Base-by-base conservation (phyloP, 2,113 vertebrate genomes). In the Poeciliopsis retropinna region DNA sequence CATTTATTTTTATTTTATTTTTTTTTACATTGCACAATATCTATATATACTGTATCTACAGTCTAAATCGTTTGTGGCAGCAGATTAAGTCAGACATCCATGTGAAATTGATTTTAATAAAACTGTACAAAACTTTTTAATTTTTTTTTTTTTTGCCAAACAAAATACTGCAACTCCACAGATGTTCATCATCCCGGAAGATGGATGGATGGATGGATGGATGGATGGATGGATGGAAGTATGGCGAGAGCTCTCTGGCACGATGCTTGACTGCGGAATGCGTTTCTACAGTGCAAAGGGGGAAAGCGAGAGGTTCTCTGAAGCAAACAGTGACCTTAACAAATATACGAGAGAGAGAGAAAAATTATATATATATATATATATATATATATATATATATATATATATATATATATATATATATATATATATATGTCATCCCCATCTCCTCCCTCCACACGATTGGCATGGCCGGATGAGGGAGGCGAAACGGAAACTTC, bases 21-120 rank as follows among this genome's bases (percentile, higher is more conserved):
- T 51, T 25, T 57, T 57, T 91, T 90, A 69, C 93, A 88, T 88
- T 83, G 92, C 82, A 93, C 93, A 92, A 77, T 92, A 94, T 95
- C 89, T 94, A 91, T 91, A 80, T 94, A 92, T 91, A 85, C 39
- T 85, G 85, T 91, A 90, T 94, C 91, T 95, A 95, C 92, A 94
- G 89, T 94, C 92, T 94, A 88, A 94, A 95, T 89, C 93, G 88
- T 93, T 92, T 93, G 91, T 93, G 92, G 90, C 91, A 94, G 90
- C 86, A 93, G 91, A 93, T 91, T 89, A 92, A 95, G 91, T 93
- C 91, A 92, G 91, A 92, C 90, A 94, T 90, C 93, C 93, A 95
- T 91, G 93, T 85, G 76, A 92, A 93, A 94, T 86, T 91, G 79
- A 85, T 91, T 92, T 94, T 94, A 80, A 81, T 80, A 93, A 93